Conservation (phyloP, 2,888 invertebrate species). For the Hirtodrosophila trivittata region DNA sequence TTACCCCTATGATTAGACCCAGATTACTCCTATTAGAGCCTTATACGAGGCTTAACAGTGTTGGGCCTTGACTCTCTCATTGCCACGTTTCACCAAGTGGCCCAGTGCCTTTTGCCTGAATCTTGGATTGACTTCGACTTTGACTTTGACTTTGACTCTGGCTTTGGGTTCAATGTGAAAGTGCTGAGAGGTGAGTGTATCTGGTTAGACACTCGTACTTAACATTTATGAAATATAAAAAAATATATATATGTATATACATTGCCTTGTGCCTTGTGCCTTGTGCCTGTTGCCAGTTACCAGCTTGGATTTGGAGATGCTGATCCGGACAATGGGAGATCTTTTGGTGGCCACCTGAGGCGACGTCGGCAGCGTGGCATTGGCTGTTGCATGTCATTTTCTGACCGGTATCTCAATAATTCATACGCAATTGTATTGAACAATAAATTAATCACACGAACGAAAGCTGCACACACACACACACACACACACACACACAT, state of each 20-base stretch:
- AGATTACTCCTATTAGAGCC: too few species aligned
- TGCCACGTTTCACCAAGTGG: constrained; percentile 53
- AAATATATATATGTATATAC: constrained; percentile 13
- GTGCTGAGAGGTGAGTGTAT: constrained; percentile 42
- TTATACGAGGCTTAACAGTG: too few species aligned
- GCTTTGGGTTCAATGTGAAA: constrained; percentile 57
- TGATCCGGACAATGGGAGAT: constrained; percentile 49
- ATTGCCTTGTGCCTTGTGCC: too few species aligned
- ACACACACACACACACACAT: constrained; percentile 16
- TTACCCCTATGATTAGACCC: not conserved
- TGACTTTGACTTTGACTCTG: not conserved
- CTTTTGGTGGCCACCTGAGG: constrained; percentile 57
- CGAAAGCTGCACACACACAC: constrained; percentile 58
- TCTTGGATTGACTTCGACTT: not conserved
- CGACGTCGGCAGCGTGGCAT: constrained; percentile 50
- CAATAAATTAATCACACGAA: constrained; percentile 77
- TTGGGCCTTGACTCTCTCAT: constrained; percentile 25
- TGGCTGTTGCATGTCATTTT: constrained; percentile 73
- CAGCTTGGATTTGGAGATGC: constrained; percentile 1
- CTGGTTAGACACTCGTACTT: constrained; percentile 9
- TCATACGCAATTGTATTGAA: constrained; percentile 77
- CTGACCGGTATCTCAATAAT: constrained; percentile 74
- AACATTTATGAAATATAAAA: constrained; percentile 13
- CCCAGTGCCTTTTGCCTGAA: constrained; percentile 55
- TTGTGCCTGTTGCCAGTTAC: too few species aligned